These are phyloP conservation scores for Tetragnatha versicolor DNA, from an alignment of 1,140 invertebrate genomes.

Conservation along the genomic window DNA sequence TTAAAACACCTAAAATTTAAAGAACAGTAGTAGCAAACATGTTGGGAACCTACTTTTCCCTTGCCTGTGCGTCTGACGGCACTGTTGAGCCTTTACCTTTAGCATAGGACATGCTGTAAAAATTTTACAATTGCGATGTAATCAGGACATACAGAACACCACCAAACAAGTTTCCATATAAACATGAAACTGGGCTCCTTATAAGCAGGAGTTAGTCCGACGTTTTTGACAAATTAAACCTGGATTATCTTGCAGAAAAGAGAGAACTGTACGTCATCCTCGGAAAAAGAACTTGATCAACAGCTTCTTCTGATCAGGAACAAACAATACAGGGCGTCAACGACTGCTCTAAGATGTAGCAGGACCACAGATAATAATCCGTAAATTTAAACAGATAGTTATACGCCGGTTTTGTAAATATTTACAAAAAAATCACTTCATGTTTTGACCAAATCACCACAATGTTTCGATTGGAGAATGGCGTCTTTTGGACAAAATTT, in stretches of 20 bases:
- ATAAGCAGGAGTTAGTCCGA: constrained; percentile 29
- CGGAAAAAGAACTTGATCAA: constrained; percentile 37
- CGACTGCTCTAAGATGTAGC: background rate
- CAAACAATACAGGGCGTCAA: background rate
- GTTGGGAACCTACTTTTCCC: constrained; percentile 85
- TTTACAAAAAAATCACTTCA: constrained; percentile 44
- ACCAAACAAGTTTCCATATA: constrained; percentile 36
- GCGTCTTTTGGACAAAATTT: constrained; percentile 47
- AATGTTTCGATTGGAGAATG: constrained; percentile 55
- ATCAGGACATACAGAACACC: constrained; percentile 42
- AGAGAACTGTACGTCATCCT: constrained; percentile 43
- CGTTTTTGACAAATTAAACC: constrained; percentile 23
- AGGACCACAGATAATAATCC: background rate
- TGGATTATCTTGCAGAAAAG: background rate
- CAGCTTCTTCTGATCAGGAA: background rate
- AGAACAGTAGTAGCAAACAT: background rate
- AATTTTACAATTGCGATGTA: constrained; percentile 21
- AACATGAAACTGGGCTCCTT: constrained; percentile 35
- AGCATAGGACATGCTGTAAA: constrained; percentile 77
- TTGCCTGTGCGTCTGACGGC: constrained; percentile 91
- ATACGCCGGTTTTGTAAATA: constrained; percentile 29
- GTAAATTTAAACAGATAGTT: background rate
- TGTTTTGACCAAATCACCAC: constrained; percentile 47
- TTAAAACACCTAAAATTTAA: background rate
- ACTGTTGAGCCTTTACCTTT: constrained; percentile 91